Conservation (phyloP, 2,797 vertebrate genomes). For the Salmo trutta region DNA sequence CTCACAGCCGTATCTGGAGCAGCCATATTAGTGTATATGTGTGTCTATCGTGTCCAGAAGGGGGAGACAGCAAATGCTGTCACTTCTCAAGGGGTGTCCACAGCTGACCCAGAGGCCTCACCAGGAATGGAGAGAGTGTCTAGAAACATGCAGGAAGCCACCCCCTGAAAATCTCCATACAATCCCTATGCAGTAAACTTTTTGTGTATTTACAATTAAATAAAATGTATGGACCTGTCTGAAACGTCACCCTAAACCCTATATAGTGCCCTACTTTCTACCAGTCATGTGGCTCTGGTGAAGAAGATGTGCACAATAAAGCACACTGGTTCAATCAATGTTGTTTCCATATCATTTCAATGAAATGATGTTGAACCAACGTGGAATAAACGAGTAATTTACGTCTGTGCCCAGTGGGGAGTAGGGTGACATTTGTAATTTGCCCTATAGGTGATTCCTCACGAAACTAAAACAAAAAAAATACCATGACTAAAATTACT, state of each 20-base stretch:
- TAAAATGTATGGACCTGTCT: background rate
- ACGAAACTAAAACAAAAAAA: no score
- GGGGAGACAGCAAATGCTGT: background rate
- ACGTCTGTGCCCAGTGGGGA: background rate
- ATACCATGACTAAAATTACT: no score
- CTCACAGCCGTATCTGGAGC: slow-evolving; percentile 28
- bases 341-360: no score
- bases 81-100: background rate
- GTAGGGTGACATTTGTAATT: background rate
- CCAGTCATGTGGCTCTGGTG: no score
- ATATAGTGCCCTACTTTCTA: background rate
- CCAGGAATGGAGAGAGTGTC: background rate
- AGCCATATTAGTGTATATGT: slow-evolving; percentile 41
- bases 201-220: background rate
- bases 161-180: background rate
- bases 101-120: background rate
- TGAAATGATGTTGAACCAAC: no score
- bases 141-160: background rate
- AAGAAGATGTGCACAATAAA: no score
- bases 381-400: no score
- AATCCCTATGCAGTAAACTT: background rate
- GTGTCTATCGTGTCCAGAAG: slow-evolving; percentile 16
- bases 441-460: background rate
- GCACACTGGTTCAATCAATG: no score
- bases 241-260: background rate